Evolutionary conservation across 2,888 invertebrate genomes (phyloP), one percentile per base, ranked within the genome.

Genomic region (Metacarcinus magister): DNA sequence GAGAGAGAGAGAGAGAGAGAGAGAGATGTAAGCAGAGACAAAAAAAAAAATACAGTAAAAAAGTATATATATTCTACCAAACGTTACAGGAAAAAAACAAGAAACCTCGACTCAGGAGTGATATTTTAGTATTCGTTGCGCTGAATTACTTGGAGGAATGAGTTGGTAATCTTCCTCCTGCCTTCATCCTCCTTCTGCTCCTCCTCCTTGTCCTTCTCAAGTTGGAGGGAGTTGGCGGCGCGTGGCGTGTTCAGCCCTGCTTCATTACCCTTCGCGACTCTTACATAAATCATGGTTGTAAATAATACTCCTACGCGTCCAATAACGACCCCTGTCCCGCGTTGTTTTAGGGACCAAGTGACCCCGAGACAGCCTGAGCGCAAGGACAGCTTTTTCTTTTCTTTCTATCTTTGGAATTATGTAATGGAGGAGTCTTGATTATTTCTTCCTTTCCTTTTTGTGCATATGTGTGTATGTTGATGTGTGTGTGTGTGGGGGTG

Each of bases 191-290:
- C 67, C 5, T 67, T 16, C 67, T 67, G 10, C 67, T 67, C 67
- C 67, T 16, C 19, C 67, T 67, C 67, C 67, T 19, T 67, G 10
- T 67, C n/a, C 67, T 16, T 67, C 67, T 23, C 19, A 32, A 82
- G 82, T 1, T 32, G 32, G 67, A 2, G 82, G 28, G 82, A 5
- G 5, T 8, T 82, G 82, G 75, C 75, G 75, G n/a, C 4, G 75
- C 28, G 75, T 75, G 75, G 75, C 75, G 75, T 75, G 75, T 28
- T 28, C 5, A 5, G 82, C 10, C 19, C 10, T 82, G 82, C 82
- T 82, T 82, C 82, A 82, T 82, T 82, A 82, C 82, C 32, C 82
- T 82, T 32, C 28, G 82, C 82, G 32, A 32, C 82, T 82, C 82
- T 82, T 28, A 82, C 82, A 82, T 82, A 82, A 32, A 82, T 82